Conservation (phyloP, 2,797 vertebrate genomes). For the Apogon hyalosoma region DNA sequence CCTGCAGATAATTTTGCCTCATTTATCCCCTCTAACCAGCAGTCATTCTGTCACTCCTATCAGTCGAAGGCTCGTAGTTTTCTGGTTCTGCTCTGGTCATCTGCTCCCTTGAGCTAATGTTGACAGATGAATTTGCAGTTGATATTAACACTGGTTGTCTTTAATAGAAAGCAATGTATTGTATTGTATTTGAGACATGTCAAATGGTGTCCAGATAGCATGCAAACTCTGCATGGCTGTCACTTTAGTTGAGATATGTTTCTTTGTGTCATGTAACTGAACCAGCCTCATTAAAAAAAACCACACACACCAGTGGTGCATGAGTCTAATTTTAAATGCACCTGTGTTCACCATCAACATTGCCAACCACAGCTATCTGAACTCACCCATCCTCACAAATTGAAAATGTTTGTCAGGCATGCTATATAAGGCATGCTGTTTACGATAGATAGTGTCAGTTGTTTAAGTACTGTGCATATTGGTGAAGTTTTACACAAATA, state of each 20-base stretch:
- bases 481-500: slow-evolving; percentile 13
- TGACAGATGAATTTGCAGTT: not conserved
- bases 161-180: not conserved
- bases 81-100: slow-evolving; percentile 38
- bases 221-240: not conserved
- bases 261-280: not conserved
- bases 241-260: not conserved
- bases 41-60: slow-evolving; percentile 52
- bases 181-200: too few species aligned
- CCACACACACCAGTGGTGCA: not conserved
- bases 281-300: not conserved
- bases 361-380: not conserved
- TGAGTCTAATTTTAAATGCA: not conserved
- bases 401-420: not conserved
- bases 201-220: not conserved
- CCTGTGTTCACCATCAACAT: not conserved
- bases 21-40: slow-evolving; percentile 46
- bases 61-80: slow-evolving; percentile 40
- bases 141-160: slow-evolving; percentile 16
- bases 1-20: slow-evolving; percentile 39
- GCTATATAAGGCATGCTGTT: not conserved
- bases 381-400: not conserved
- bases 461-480: not conserved
- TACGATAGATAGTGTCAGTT: slow-evolving; percentile 1
- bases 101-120: slow-evolving; percentile 41